These are phyloP conservation scores for Cenopis cana DNA, from an alignment of 2,888 invertebrate species.

Conservation along the genomic window DNA sequence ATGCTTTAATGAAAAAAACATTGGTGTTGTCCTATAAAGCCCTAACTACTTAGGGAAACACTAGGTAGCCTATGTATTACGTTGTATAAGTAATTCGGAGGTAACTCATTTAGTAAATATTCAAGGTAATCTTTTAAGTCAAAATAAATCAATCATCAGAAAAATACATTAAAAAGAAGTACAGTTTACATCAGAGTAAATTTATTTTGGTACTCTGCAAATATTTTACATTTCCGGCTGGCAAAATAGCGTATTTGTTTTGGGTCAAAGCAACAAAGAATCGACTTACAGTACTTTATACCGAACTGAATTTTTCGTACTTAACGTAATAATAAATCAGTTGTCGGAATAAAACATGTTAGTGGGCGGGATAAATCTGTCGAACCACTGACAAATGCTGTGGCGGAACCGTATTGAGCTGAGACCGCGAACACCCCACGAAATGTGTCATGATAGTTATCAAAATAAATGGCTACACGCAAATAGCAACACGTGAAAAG, in stretches of 20 bases:
- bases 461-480: conserved; percentile 28
- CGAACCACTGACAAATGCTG: conserved; percentile 44
- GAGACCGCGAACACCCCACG: conserved; percentile 32
- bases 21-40: too few relatives aligned
- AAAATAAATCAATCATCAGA: conserved; percentile 1
- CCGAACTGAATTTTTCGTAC: conserved; percentile 23
- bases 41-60: too few relatives aligned
- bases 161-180: conserved; percentile 8
- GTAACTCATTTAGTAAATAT: neutral
- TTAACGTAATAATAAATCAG: conserved; percentile 42
- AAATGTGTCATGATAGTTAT: conserved; percentile 39
- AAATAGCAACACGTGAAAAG: conserved; percentile 26
- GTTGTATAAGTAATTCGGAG: too few relatives aligned
- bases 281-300: conserved; percentile 20
- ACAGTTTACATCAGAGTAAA: conserved; percentile 25
- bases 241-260: conserved; percentile 9
- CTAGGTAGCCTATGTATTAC: too few relatives aligned
- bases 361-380: conserved; percentile 43
- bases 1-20: too few relatives aligned
- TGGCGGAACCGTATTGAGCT: conserved; percentile 34
- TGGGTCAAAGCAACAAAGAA: conserved; percentile 2
- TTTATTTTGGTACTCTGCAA: conserved; percentile 10
- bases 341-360: conserved; percentile 42
- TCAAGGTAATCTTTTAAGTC: neutral
- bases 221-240: conserved; percentile 22